Conservation (phyloP, 1,140 invertebrate genomes). For the Pseudomyrmex gracilis region DNA sequence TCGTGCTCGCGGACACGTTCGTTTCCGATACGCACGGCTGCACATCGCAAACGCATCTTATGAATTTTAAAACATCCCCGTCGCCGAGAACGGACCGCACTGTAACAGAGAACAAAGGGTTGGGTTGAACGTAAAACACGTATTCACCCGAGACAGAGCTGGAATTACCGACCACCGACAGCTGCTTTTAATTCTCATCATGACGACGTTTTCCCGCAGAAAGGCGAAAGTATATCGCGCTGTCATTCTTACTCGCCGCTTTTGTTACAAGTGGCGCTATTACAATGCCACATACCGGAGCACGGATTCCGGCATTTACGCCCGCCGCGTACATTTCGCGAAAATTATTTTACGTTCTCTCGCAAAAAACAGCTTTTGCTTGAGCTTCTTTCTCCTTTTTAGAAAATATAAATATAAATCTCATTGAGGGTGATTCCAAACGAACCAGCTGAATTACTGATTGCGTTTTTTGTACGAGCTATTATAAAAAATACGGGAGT, state of each 20-base stretch:
- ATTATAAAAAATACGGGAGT: constrained; percentile 7
- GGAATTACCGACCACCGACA: constrained; percentile 45
- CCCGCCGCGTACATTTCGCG: not conserved
- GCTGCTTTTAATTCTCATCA: not conserved
- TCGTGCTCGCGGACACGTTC: constrained; percentile 26
- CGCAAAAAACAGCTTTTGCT: not conserved
- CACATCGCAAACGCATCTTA: constrained; percentile 22
- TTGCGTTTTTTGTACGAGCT: not conserved
- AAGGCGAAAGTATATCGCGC: constrained; percentile 30
- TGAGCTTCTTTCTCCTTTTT: not conserved
- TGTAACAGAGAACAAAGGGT: not conserved
- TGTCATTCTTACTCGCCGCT: constrained; percentile 40
- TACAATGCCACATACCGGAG: constrained; percentile 6
- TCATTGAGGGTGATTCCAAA: not conserved
- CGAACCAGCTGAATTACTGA: not conserved
- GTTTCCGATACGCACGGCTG: constrained; percentile 18
- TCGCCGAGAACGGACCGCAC: not conserved
- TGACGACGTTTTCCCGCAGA: constrained; percentile 1
- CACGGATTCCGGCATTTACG: constrained; percentile 10
- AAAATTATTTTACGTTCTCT: constrained; percentile 36
- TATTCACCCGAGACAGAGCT: constrained; percentile 29
- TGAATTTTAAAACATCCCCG: constrained; percentile 52
- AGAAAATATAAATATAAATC: not conserved
- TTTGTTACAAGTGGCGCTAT: not conserved
- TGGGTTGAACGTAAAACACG: constrained; percentile 2